Percentiles rank a stretch among this genome's conserved stretches.
These are phyloP conservation scores for Temnothorax longispinosus DNA, from an alignment of 1,140 invertebrate genomes.

Conservation along the genomic window DNA sequence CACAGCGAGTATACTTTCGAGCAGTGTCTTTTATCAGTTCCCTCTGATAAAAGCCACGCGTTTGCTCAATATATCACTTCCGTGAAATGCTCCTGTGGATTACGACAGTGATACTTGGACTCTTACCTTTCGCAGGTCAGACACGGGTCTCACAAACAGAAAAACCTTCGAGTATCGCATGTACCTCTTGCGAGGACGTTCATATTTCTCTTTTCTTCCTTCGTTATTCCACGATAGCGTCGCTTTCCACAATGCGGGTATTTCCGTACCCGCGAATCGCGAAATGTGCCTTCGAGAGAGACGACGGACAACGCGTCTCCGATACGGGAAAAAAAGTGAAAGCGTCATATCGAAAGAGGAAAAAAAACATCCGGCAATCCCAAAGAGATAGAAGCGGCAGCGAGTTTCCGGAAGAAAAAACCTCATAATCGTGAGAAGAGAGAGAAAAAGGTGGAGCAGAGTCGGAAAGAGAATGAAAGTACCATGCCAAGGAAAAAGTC, in stretches of 20 bases:
- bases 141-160: conserved; percentile 10
- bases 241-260: neutral
- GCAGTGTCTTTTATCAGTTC: neutral
- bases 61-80: neutral
- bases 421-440: neutral
- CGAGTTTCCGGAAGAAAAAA: neutral
- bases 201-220: conserved; percentile 23
- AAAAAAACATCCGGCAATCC: neutral
- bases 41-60: neutral
- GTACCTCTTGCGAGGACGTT: neutral
- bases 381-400: neutral
- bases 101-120: neutral
- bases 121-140: conserved; percentile 15
- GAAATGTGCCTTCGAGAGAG: neutral
- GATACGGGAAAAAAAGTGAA: neutral
- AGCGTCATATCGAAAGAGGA: neutral
- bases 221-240: neutral
- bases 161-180: conserved; percentile 28
- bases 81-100: neutral
- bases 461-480: conserved; percentile 12
- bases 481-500: neutral
- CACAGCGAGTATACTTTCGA: neutral
- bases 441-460: neutral
- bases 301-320: conserved; percentile 10
- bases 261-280: conserved; percentile 8